Conservation (phyloP, 2,113 vertebrate genomes). For the Silurus meridionalis region DNA sequence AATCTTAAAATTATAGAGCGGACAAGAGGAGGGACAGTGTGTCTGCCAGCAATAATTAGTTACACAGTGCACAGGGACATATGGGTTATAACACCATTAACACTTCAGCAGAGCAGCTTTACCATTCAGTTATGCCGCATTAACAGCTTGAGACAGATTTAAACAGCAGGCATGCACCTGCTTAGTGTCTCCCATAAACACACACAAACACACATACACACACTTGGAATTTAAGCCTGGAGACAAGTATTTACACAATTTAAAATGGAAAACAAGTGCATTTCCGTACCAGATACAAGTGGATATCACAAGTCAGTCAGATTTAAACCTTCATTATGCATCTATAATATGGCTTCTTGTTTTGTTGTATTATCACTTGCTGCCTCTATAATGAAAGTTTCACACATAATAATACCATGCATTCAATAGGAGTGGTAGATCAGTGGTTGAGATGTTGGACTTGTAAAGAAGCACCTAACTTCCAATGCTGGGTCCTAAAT, state of each 20-base stretch:
- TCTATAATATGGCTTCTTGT: not conserved
- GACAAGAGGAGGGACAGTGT: constrained; percentile 1
- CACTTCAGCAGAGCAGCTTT: constrained; percentile 20
- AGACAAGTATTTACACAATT: not conserved
- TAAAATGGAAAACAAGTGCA: not conserved
- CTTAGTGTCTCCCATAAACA: constrained; percentile 13
- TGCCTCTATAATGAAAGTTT: not conserved
- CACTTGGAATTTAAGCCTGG: not conserved
- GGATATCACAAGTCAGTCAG: not conserved
- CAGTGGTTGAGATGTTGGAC: too few species aligned
- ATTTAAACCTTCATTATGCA: not conserved
- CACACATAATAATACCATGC: not conserved
- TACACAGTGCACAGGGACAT: constrained; percentile 11
- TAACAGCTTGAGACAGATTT: constrained; percentile 39
- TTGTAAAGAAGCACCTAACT: too few species aligned
- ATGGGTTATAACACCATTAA: constrained; percentile 33
- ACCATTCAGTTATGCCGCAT: constrained; percentile 24
- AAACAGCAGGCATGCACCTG: constrained; percentile 41
- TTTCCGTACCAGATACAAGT: not conserved
- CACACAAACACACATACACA: not conserved
- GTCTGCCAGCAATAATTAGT: constrained; percentile 33
- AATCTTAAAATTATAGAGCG: constrained; percentile 20
- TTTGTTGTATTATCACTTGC: not conserved
- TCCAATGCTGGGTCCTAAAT: too few species aligned
- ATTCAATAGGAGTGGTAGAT: not conserved